Conservation (phyloP, 2,113 vertebrate species). For the Bolborhynchus lineola region DNA sequence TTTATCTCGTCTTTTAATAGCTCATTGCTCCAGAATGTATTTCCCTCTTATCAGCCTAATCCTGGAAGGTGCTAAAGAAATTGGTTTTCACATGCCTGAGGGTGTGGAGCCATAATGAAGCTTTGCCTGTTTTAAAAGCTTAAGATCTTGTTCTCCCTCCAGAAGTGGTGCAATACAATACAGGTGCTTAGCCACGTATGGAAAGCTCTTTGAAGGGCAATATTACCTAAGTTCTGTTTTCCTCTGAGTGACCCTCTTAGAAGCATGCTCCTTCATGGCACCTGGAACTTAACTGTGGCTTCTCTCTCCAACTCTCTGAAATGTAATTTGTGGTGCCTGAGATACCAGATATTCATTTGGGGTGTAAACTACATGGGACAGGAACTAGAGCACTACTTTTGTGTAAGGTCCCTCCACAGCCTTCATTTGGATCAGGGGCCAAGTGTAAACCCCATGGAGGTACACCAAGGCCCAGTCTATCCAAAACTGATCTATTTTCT, state of each 20-base stretch:
- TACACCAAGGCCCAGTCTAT: background rate
- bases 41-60: background rate
- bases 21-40: background rate
- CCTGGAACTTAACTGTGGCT: background rate
- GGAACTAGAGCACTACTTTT: background rate
- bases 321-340: background rate
- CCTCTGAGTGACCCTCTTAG: background rate
- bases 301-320: background rate
- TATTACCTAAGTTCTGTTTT: accelerated
- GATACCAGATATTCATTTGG: background rate
- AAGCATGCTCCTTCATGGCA: background rate
- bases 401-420: background rate
- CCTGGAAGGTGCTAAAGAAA: background rate
- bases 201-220: background rate
- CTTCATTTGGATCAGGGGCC: background rate
- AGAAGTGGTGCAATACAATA: background rate
- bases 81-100: background rate
- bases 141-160: background rate
- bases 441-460: background rate
- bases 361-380: background rate
- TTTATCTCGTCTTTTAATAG: background rate
- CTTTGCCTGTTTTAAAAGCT: background rate
- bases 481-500: background rate
- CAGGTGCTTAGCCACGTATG: background rate
- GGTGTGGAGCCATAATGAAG: background rate